Percentiles rank a stretch among this genome's conserved stretches.
Evolutionary conservation across 2,888 invertebrate species (phyloP).

Genomic region (Lepidocyrtoides sp.): DNA sequence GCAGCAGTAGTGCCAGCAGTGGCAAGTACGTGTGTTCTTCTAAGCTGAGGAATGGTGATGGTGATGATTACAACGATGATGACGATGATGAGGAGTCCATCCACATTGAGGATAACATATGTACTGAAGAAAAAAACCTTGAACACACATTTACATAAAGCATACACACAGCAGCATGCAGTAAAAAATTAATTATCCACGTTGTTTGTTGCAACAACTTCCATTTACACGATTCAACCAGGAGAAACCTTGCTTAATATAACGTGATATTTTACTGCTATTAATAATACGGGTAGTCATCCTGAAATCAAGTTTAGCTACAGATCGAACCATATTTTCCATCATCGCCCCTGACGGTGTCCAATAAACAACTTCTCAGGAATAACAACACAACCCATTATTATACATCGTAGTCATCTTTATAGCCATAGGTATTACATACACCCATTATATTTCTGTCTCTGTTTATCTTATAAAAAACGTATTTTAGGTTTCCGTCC

Average conservation of each 20-base stretch:
- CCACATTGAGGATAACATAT: conserved; percentile 2
- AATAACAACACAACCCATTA: conserved; percentile 6
- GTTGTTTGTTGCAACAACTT: neutral
- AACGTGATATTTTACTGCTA: neutral
- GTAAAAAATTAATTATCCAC: conserved; percentile 40
- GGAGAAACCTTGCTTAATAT: neutral
- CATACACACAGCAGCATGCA: neutral
- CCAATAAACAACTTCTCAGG: conserved; percentile 7
- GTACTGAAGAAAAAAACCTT: conserved; percentile 42
- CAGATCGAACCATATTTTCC: conserved; percentile 4
- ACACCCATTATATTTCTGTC: neutral
- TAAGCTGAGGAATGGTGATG: too few species aligned
- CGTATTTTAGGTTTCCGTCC: neutral
- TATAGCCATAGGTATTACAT: too few species aligned
- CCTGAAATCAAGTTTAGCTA: conserved; percentile 9
- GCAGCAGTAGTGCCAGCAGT: too few species aligned
- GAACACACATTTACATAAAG: neutral
- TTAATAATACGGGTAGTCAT: neutral
- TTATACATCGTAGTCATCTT: neutral
- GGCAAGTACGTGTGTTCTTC: too few species aligned
- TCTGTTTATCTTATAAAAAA: neutral
- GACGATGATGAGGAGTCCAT: neutral
- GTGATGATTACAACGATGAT: too few species aligned
- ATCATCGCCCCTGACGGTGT: neutral
- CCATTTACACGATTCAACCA: neutral